Base-by-base conservation (phyloP, 2,113 vertebrate species). In the Ceratotherium simum region DNA sequence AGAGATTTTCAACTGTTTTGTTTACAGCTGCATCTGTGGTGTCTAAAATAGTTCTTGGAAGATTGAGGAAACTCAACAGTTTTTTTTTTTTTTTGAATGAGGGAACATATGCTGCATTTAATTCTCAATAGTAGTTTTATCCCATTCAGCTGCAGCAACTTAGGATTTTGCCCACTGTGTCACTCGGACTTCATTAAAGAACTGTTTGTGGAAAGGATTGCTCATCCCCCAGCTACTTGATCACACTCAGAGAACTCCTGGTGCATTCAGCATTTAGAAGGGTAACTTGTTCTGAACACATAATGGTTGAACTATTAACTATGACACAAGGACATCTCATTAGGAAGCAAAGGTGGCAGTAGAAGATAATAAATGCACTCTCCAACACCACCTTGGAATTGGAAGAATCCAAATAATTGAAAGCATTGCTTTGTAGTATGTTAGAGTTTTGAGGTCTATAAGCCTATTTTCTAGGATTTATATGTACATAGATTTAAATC, bases 401-500 rank as follows among this genome's bases (percentile, higher is more conserved):
- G 84, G 46, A 83, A 93, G 23, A 56, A 18, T 76, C 14, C 33
- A 91, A 95, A 81, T 86, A 89, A 75, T 84, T 76, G 29, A 96
- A 93, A 60, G 56, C 10, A 29, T 36, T 60, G 8, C 21, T 69
- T 83, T 83, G 33, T n/a, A 46, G 27, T 85, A 54, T 85, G 67
- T 72, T 84, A 83, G 87, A 25, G 6, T 72, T 56, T 95, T 95
- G 23, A 62, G 4, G 25, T 56, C 13, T 64, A 5, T 17, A 93
- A 56, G 20, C 5, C 20, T 69, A n/a, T 73, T 91, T 62, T 9
- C 56, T 9, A 60, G 51, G 2, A 60, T 67, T 84, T 86, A 33
- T 67, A 67, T 29, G 0, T 9, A 39, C 25, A 72, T 23, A 76
- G 11, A 72, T 33, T 72, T 91, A 92, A 87, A 33, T 60, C 29